A percentile compares a stretch with the other conserved stretches of the same genome.
These are phyloP conservation scores for Delphinapterus leucas DNA, from an alignment of 2,113 vertebrate species.

Conservation along the genomic window DNA sequence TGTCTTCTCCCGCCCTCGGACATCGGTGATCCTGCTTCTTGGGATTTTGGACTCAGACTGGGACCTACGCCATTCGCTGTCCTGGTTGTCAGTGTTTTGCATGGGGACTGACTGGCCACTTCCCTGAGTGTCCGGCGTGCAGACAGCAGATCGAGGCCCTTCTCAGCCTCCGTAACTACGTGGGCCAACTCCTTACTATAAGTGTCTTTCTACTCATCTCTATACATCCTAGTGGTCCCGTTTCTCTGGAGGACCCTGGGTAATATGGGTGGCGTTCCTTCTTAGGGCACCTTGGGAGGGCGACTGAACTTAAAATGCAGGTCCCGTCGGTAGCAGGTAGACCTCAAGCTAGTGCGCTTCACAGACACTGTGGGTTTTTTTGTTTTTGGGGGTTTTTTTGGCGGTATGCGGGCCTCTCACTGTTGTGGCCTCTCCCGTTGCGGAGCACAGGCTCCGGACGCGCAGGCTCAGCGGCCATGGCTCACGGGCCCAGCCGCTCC, in stretches of 20 bases:
- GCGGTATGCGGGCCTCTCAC: too few species aligned
- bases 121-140: background rate
- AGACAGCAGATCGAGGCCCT: too few species aligned
- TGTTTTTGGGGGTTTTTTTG: too few species aligned
- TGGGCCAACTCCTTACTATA: background rate
- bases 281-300: background rate
- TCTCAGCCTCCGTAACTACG: background rate
- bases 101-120: too few species aligned
- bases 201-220: background rate
- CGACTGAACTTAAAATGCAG: background rate
- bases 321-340: background rate
- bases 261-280: accelerated
- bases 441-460: too few species aligned
- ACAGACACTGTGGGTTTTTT: too few species aligned
- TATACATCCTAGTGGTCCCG: accelerated
- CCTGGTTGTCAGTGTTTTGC: background rate
- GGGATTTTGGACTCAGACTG: background rate
- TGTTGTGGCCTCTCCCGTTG: too few species aligned
- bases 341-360: accelerated
- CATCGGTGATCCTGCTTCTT: accelerated
- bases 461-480: too few species aligned
- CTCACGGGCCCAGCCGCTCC: too few species aligned
- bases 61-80: background rate
- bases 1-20: background rate
- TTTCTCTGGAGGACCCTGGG: too few species aligned